Base-by-base conservation (phyloP, 2,113 vertebrate species). In the Desmodus rotundus region DNA sequence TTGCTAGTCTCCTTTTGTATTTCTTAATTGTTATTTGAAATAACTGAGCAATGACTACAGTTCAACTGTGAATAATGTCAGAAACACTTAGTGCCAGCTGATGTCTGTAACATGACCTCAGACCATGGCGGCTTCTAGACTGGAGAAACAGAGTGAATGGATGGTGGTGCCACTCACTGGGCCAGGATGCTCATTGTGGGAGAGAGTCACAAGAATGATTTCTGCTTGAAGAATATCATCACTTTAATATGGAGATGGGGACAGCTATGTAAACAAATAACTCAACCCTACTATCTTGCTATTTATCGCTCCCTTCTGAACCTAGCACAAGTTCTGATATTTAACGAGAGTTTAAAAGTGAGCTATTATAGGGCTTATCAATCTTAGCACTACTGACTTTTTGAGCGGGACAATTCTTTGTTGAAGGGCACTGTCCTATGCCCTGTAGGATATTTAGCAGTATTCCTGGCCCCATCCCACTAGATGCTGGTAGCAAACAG, bases 11-110 rank as follows among this genome's bases (percentile, higher is more conserved):
- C 33, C 19, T 82, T 92, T 52, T 26, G 5, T 38, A 77, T 87
- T 78, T 93, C 41, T 45, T 61, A 68, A 5, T n/a, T 9, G 20
- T 77, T 73, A 58, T 61, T 74, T 72, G 38, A 87, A 82, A 87
- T 73, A 91, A 87, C 4, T 58, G 20, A 76, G 17, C 20, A 83
- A 65, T 31, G 15, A 54, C 45, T 54, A 31, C 20, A 38, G 43
- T 67, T 74, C 56, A 41, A 73, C 22, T 58, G 15, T 68, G 9
- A 91, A 20, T 84, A 56, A 63, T 52, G 16, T 47, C 43, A 72
- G 7, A 81, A 87, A 78, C 3, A 56, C 13, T 26, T 70, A 84
- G 84, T 93, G 16, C 20, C 17, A 65, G 58, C 5, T 85, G 31
- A 4, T 50, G 70, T 13, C 33, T 76, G 4, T 63, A 92, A 54